A percentile compares a stretch with the other conserved stretches of the same genome.
phyloP scores from a whole-genome alignment of 2,888 invertebrate species.

The Tipula unca region DNA sequence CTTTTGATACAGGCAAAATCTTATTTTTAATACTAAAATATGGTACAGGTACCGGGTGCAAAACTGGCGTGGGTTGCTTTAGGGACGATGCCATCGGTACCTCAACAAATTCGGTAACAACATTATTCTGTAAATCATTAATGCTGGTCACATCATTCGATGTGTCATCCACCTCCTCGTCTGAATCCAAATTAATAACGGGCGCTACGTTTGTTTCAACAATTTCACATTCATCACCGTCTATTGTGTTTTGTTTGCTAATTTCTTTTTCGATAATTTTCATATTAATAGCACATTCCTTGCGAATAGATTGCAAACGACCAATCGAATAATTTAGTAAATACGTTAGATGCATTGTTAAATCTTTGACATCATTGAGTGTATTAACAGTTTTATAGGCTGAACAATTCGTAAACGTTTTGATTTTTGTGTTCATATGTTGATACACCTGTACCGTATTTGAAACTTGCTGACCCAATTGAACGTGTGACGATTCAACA shows the following conservation, averaged over 20 bases:
- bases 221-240: slow-evolving; percentile 33
- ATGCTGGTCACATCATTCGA: not conserved
- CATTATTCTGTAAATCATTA: not conserved
- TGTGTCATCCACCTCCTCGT: slow-evolving; percentile 34
- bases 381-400: slow-evolving; percentile 39
- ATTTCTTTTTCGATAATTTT: slow-evolving; percentile 36
- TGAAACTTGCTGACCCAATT: slow-evolving; percentile 39
- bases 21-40: not conserved
- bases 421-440: slow-evolving; percentile 39
- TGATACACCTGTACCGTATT: slow-evolving; percentile 40
- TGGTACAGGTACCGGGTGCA: not conserved
- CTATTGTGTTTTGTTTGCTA: slow-evolving; percentile 31
- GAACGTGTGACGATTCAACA: slow-evolving; percentile 29
- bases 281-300: slow-evolving; percentile 40
- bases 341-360: slow-evolving; percentile 41
- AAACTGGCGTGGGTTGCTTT: not conserved
- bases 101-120: not conserved
- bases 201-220: slow-evolving; percentile 41
- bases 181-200: slow-evolving; percentile 39
- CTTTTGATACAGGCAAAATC: not conserved
- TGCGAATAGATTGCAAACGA: slow-evolving; percentile 39
- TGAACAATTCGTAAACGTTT: slow-evolving; percentile 40
- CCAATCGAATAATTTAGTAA: slow-evolving; percentile 40
- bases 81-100: not conserved
- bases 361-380: slow-evolving; percentile 39